Evolutionary conservation across 2,797 vertebrate genomes (phyloP), one percentile per base, ranked within the genome.

Genomic region (Notoglanidium macrostoma): DNA sequence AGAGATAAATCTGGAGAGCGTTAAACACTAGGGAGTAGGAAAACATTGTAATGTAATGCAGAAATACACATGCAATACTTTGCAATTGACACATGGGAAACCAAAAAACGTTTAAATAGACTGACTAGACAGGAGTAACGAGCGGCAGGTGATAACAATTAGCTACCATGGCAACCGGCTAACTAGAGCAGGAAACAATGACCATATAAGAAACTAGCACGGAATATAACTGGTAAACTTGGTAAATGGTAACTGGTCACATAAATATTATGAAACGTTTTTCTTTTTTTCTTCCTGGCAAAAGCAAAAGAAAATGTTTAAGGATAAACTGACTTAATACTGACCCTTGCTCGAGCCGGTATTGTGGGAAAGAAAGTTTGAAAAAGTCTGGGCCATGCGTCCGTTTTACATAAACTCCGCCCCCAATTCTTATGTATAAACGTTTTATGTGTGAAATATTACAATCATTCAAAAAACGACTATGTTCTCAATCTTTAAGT

Each of bases 101-200:
- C 35, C 21, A 80, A 80, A 63, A 46, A 14, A 19, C 46, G 78
- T 61, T 59, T 15, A 44, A 26, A 61, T 59, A 80, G 35, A 61
- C 21, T 2, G 57, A 80, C 4, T n/a, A 61, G 78, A 80, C 55
- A 44, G 57, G 32, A 61, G 57, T 44, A 80, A 80, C 23, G 26
- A 81, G 79, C 23, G 40, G 35, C 79, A 81, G 79, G 57, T 81
- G 35, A 81, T 35, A 46, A n/a, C 59, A 63, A 81, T 81, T 81
- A 81, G 79, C 59, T 63, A 46, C 57, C 79, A 63, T 81, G 79
- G 57, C 79, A 63, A 81, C 59, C 14, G 10, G 35, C 57, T 63
- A 81, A n/a, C 35, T 44, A 63, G 59, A 81, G 44, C 79, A 81
- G 57, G 40, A 63, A 63, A 12, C 23, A 44, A 81, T 0, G 12